A percentile compares a stretch with the other conserved stretches of the same genome.
These are phyloP conservation scores for Anableps anableps DNA, from an alignment of 2,797 vertebrate genomes.

Conservation along the genomic window DNA sequence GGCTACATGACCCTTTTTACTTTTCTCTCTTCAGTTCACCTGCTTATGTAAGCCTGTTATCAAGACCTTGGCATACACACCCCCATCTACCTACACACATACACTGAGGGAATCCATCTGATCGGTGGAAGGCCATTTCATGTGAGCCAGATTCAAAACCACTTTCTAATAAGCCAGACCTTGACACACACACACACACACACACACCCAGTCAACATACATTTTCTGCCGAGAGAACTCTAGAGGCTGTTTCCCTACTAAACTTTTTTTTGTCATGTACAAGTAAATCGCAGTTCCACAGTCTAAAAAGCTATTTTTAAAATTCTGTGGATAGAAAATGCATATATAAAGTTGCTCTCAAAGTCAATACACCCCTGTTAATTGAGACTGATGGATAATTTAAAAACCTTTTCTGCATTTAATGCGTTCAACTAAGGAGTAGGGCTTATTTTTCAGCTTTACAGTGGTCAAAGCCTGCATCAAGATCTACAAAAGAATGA, in stretches of 20 bases:
- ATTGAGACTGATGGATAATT: not conserved
- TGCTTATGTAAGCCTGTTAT: conserved; percentile 68
- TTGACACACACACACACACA: not conserved
- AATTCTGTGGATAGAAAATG: conserved; percentile 12
- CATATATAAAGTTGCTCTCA: conserved; percentile 4
- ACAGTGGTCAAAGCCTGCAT: too few relatives aligned
- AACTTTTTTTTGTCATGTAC: conserved; percentile 14
- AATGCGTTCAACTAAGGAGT: not conserved
- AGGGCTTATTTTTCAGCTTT: not conserved
- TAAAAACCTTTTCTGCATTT: not conserved
- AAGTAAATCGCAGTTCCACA: conserved; percentile 13
- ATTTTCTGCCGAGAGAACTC: conserved; percentile 22
- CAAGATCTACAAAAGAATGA: too few relatives aligned
- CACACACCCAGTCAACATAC: conserved; percentile 15
- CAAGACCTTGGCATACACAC: conserved; percentile 39
- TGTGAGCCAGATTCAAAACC: conserved; percentile 32
- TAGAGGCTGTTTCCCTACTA: conserved; percentile 20
- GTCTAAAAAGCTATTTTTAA: conserved; percentile 22
- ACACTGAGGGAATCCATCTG: conserved; percentile 28
- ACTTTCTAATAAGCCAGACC: conserved; percentile 29
- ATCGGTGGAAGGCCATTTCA: conserved; percentile 47
- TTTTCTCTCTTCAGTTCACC: conserved; percentile 53
- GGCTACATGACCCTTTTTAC: conserved; percentile 56
- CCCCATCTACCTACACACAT: conserved; percentile 1
- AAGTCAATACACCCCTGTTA: not conserved